Percentiles rank a stretch among this genome's conserved stretches.
These are phyloP conservation scores for Cryptotis parvus DNA, from an alignment of 2,113 vertebrate genomes.

Conservation along the genomic window DNA sequence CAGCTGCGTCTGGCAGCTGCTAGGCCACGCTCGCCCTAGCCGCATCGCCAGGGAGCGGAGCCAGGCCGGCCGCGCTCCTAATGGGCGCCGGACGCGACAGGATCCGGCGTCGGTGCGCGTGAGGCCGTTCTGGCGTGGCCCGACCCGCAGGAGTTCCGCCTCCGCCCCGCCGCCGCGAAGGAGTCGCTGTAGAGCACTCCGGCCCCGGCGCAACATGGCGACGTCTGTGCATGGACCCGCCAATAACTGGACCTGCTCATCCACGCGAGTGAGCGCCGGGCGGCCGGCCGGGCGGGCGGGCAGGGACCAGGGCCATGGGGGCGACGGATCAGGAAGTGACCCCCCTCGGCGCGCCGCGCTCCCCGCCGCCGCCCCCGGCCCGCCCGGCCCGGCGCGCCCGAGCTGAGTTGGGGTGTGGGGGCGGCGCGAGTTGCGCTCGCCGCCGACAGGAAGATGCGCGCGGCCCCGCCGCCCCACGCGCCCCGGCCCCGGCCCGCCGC, in stretches of 20 bases:
- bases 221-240: conserved; percentile 96
- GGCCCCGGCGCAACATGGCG: conserved; percentile 96
- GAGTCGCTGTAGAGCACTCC: conserved; percentile 94
- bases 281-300: not conserved
- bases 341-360: conserved; percentile 88
- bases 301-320: conserved; percentile 85
- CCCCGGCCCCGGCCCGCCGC: too few species aligned
- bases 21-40: not conserved
- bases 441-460: conserved; percentile 94
- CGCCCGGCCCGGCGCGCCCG: conserved; percentile 24
- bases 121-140: conserved; percentile 75
- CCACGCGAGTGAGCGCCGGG: conserved; percentile 91
- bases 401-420: conserved; percentile 69
- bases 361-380: conserved; percentile 58
- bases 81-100: conserved; percentile 86
- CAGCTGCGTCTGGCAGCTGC: conserved; percentile 41
- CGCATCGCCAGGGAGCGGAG: not conserved
- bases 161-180: conserved; percentile 81
- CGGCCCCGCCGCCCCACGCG: conserved; percentile 70
- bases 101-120: conserved; percentile 83
- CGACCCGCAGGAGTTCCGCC: conserved; percentile 83
- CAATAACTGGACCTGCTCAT: conserved; percentile 98
- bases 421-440: conserved; percentile 79
- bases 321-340: conserved; percentile 95
- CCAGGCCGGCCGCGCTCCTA: not conserved